A percentile compares a stretch with the other conserved stretches of the same genome.
These are phyloP conservation scores for Sarcophaga peregrina DNA, from an alignment of 1,140 invertebrate genomes.

Conservation along the genomic window DNA sequence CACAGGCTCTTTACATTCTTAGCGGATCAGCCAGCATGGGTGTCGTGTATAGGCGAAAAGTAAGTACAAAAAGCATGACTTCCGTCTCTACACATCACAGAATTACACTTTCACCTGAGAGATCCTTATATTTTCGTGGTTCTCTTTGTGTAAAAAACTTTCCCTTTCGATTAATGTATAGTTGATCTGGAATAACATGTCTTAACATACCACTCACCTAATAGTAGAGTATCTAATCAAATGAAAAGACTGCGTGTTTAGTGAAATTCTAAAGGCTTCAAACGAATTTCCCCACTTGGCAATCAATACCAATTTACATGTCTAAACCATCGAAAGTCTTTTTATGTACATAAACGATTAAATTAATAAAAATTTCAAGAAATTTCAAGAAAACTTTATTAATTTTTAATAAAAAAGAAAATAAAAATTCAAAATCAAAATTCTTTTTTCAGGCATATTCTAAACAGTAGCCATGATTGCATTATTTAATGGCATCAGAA, in stretches of 20 bases:
- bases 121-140: too few relatives aligned
- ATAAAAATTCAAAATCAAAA: too few relatives aligned
- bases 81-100: too few relatives aligned
- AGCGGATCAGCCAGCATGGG: too few relatives aligned
- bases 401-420: too few relatives aligned
- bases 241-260: not conserved
- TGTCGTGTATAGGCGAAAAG: too few relatives aligned
- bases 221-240: not conserved
- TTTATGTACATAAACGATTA: not conserved
- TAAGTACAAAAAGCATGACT: too few relatives aligned
- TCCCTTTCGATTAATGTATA: not conserved
- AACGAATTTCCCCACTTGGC: not conserved
- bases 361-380: too few relatives aligned
- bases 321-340: not conserved
- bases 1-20: too few relatives aligned
- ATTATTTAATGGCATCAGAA: not conserved
- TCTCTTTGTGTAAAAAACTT: not conserved
- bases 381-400: too few relatives aligned
- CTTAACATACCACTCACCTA: not conserved
- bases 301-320: conserved; percentile 10
- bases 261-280: not conserved
- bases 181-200: not conserved
- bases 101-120: too few relatives aligned
- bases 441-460: too few relatives aligned
- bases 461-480: not conserved